Evolutionary conservation across 2,888 invertebrate species (phyloP), one percentile per base, ranked within the genome.

Genomic region (Apotomis betuletana): DNA sequence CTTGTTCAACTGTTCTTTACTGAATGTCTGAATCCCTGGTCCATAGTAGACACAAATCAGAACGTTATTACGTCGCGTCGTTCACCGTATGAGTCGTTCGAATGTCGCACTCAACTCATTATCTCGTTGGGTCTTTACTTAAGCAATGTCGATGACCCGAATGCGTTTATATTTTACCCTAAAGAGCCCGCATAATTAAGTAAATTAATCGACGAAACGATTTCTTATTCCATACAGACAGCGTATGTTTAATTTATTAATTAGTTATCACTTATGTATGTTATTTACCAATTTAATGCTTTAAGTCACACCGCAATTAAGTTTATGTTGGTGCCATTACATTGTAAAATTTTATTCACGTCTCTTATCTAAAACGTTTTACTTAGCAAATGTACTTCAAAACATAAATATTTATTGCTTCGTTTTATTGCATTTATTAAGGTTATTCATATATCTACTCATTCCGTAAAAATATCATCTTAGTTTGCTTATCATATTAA

Each of bases 401-500:
- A 55, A 51, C 41, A 67, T 67, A 49, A 71, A 71, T 51, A 71
- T 71, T 71, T 71, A 71, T 70, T 49, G 44, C 52, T 27, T 54
- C 44, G 57, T 57, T 57, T 57, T 62, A 70, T 51, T 27, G 58
- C 36, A 41, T 70, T 55, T 60, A 59, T 52, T n/a, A 44, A 54
- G 49, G 27, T 27, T 38, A 49, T 54, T 12, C 13, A 36, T 27
- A 27, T 67, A 49, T 49, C 58, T n/a, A 38, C 36, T 62, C 46
- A 49, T 5, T 49, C 12, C 44, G 15, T 6, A 54, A 6, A 38
- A 49, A 49, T 10, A 15, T 41, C 1, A 13, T 41, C 15, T n/a
- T 44, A 13, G 15, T 54, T 62, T 8, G 41, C 36, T 63, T 52
- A 36, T 52, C 38, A 12, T n/a, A 38, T n/a, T 13, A n/a, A 36